A percentile compares a stretch with the other conserved stretches of the same genome.
Evolutionary conservation across 2,797 vertebrate species (phyloP).

Genomic region (Gorsachius magnificus): DNA sequence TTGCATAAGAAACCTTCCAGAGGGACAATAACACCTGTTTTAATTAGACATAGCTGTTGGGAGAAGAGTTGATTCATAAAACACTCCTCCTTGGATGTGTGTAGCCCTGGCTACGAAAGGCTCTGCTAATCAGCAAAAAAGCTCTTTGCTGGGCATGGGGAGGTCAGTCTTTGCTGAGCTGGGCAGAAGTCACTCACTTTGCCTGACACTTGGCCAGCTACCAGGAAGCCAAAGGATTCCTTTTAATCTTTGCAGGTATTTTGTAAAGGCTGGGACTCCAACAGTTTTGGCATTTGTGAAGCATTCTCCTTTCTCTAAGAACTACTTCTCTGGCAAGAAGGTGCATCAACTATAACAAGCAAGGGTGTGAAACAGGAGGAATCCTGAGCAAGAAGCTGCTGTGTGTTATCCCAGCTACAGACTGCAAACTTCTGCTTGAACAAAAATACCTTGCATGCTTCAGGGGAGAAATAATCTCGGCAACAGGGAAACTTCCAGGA

Average conservation of each 20-base stretch:
- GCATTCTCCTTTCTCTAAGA: constrained; percentile 79
- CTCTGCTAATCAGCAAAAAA: not conserved
- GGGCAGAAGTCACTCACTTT: not conserved
- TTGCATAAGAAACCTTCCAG: not conserved
- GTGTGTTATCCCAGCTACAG: not conserved
- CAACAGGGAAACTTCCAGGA: not conserved
- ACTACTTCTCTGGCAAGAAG: constrained; percentile 84
- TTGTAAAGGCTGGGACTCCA: constrained; percentile 87
- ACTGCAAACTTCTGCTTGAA: not conserved
- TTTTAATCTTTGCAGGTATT: constrained; percentile 79
- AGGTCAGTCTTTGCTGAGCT: not conserved
- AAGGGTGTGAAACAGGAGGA: not conserved
- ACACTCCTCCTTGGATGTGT: not conserved
- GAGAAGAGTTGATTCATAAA: not conserved
- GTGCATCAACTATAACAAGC: constrained; percentile 68
- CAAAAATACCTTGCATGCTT: not conserved
- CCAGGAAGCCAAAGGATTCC: not conserved
- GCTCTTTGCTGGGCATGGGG: not conserved
- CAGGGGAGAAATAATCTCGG: not conserved
- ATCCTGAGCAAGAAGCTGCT: not conserved
- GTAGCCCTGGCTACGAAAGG: not conserved
- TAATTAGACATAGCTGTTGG: constrained; percentile 21
- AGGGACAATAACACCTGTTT: not conserved
- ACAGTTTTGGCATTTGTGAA: constrained; percentile 85
- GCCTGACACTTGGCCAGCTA: not conserved